These are phyloP conservation scores for Darevskia nairensis DNA, from an alignment of 2,797 vertebrate species.

Conservation along the genomic window DNA sequence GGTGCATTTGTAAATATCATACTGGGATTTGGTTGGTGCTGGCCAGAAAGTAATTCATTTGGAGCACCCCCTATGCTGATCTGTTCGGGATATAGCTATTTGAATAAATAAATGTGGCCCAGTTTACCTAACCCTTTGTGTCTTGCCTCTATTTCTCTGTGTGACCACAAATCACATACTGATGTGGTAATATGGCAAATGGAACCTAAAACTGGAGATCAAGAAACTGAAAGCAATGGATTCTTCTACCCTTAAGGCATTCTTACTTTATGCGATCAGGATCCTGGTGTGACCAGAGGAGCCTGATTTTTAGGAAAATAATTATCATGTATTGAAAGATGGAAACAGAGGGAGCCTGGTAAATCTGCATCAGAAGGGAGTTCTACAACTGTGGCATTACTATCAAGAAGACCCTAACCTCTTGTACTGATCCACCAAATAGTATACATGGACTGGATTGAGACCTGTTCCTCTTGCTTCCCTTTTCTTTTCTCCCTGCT, in stretches of 20 bases:
- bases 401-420: background rate
- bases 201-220: too few relatives aligned
- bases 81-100: too few relatives aligned
- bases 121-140: too few relatives aligned
- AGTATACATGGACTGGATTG: background rate
- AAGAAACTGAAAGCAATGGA: too few relatives aligned
- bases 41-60: background rate
- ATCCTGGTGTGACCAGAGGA: too few relatives aligned
- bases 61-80: background rate
- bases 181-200: too few relatives aligned
- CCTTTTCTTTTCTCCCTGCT: background rate
- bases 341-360: background rate
- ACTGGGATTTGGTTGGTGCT: background rate
- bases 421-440: background rate
- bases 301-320: background rate
- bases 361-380: background rate
- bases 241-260: too few relatives aligned
- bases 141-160: too few relatives aligned
- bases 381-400: background rate
- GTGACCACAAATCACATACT: too few relatives aligned
- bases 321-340: background rate
- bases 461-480: background rate
- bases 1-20: too few relatives aligned
- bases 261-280: background rate
- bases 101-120: too few relatives aligned